Evolutionary conservation across 2,888 invertebrate species (phyloP).

Genomic region (Lepidochrysops patricia): DNA sequence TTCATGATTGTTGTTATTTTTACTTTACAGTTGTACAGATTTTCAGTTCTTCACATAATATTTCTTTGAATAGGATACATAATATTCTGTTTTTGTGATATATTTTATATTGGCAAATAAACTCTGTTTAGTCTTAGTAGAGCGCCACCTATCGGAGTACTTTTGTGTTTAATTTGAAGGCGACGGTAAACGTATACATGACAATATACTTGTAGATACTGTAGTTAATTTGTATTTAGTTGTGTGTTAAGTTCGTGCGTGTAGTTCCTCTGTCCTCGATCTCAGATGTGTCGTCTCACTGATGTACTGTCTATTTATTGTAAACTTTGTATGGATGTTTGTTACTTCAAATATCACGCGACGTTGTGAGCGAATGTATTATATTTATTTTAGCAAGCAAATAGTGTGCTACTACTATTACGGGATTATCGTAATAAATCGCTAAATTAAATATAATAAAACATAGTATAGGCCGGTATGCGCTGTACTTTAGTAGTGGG

Average conservation of each 20-base stretch:
- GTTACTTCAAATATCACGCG: background rate
- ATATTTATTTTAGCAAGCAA: background rate
- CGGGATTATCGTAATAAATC: no score
- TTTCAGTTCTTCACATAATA: background rate
- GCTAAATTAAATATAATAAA: background rate
- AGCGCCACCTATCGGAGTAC: slow-evolving; percentile 18
- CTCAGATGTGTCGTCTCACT: slow-evolving; percentile 52
- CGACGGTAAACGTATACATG: slow-evolving; percentile 34
- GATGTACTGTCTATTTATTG: slow-evolving; percentile 36
- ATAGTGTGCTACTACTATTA: background rate
- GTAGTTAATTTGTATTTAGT: slow-evolving; percentile 21
- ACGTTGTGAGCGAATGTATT: background rate
- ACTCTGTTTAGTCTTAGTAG: background rate
- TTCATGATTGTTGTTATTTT: background rate
- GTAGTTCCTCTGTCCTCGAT: slow-evolving; percentile 60
- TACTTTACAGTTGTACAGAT: background rate
- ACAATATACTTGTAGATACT: slow-evolving; percentile 27
- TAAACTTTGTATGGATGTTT: slow-evolving; percentile 10
- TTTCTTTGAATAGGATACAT: no score
- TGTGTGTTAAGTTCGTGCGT: slow-evolving; percentile 30
- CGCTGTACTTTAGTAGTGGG: slow-evolving; percentile 36
- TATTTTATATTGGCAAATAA: no score
- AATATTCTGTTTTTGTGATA: no score
- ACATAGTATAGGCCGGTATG: slow-evolving; percentile 19
- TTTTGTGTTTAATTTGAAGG: slow-evolving; percentile 8